These are phyloP conservation scores for Panopea generosa DNA, from an alignment of 2,888 invertebrate genomes.

Conservation along the genomic window DNA sequence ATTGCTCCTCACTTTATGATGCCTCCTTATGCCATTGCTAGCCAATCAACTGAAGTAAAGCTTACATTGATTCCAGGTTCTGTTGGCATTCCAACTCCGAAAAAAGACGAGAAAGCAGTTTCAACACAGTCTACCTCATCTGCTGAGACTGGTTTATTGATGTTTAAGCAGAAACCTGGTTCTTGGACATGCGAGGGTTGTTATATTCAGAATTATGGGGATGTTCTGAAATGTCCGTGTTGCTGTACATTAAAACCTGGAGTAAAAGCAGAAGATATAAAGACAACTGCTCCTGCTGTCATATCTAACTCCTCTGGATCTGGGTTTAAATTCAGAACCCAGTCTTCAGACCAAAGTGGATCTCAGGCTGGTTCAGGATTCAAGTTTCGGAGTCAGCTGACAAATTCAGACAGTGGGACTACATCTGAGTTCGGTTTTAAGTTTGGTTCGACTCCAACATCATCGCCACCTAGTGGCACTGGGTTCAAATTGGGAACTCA, in stretches of 20 bases:
- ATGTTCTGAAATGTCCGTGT: slow-evolving; percentile 76
- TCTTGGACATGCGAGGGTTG: slow-evolving; percentile 90
- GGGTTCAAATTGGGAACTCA: slow-evolving; percentile 44
- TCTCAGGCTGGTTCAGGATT: slow-evolving; percentile 17
- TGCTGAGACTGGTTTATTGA: not conserved
- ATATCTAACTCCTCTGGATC: slow-evolving; percentile 15
- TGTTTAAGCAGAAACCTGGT: slow-evolving; percentile 87
- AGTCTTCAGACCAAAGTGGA: slow-evolving; percentile 7
- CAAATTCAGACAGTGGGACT: slow-evolving; percentile 8
- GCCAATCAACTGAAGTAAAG: slow-evolving; percentile 45
- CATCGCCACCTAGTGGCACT: slow-evolving; percentile 17
- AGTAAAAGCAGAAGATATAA: slow-evolving; percentile 67
- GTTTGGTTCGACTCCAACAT: slow-evolving; percentile 25
- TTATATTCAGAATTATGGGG: slow-evolving; percentile 87
- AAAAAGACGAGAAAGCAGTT: slow-evolving; percentile 19
- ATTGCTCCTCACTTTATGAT: slow-evolving; percentile 41
- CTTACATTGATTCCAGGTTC: slow-evolving; percentile 61
- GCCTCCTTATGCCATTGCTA: slow-evolving; percentile 67
- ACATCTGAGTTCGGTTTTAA: slow-evolving; percentile 27
- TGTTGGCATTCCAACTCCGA: slow-evolving; percentile 49
- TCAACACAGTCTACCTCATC: slow-evolving; percentile 4
- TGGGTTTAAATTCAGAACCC: slow-evolving; percentile 44
- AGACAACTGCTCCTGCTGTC: slow-evolving; percentile 26
- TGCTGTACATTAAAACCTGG: slow-evolving; percentile 82
- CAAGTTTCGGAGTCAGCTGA: slow-evolving; percentile 35